Evolutionary conservation across 2,797 vertebrate genomes (phyloP).

Genomic region (Dipus sagitta): DNA sequence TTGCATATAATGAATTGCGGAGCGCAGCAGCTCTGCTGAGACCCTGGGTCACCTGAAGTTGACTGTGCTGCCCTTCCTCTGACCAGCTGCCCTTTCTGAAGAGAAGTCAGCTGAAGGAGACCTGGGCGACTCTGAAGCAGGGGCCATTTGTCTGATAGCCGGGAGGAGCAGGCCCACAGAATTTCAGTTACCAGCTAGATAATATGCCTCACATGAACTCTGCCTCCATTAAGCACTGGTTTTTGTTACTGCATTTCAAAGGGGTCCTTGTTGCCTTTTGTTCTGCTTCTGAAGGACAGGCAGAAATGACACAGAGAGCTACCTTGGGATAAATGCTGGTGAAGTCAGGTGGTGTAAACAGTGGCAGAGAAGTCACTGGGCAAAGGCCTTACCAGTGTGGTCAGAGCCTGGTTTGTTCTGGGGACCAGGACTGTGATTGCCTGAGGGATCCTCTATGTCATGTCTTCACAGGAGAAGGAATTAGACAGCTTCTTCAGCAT

Average conservation of each 20-base stretch:
- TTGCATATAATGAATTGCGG: not conserved
- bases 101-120: not conserved
- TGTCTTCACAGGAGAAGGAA: not conserved
- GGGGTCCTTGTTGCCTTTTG: not conserved
- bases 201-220: not conserved
- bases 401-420: not conserved
- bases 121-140: not conserved
- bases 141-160: not conserved
- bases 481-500: not conserved
- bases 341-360: not conserved
- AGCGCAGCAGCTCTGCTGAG: not conserved
- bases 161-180: not conserved
- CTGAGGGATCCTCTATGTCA: not conserved
- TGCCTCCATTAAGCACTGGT: not conserved
- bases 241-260: not conserved
- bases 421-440: not conserved
- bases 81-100: not conserved
- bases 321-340: not conserved
- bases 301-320: not conserved
- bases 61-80: not conserved
- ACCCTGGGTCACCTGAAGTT: not conserved
- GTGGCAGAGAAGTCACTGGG: not conserved
- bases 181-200: slow-evolving; percentile 12
- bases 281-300: not conserved
- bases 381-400: not conserved